phyloP scores from a whole-genome alignment of 2,797 vertebrate genomes.

The Myripristis murdjan region DNA sequence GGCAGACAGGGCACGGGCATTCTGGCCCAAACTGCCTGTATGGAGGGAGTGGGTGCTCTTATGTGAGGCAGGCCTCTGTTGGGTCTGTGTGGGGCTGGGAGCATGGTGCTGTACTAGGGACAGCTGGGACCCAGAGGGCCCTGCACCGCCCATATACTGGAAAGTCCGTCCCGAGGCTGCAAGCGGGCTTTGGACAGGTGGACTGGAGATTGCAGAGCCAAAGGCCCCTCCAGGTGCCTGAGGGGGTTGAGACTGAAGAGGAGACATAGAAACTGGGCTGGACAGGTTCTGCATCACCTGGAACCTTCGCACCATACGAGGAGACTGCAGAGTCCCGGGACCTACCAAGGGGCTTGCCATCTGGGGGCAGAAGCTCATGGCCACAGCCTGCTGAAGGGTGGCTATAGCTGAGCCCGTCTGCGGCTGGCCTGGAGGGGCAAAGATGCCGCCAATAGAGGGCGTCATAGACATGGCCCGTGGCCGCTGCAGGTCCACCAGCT shows the following conservation, averaged over 20 bases:
- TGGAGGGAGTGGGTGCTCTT: conserved; percentile 90
- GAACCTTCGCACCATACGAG: conserved; percentile 91
- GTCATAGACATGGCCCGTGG: conserved; percentile 88
- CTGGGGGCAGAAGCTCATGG: conserved; percentile 98
- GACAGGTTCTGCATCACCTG: conserved; percentile 90
- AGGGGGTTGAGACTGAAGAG: conserved; percentile 86
- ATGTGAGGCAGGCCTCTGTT: conserved; percentile 89
- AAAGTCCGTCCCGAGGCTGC: conserved; percentile 86
- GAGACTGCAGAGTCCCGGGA: conserved; percentile 89
- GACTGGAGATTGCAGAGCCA: conserved; percentile 82
- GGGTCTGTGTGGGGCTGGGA: conserved; percentile 86
- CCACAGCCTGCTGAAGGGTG: conserved; percentile 96
- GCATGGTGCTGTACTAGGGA: conserved; percentile 92
- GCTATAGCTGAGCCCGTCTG: conserved; percentile 94
- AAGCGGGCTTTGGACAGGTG: conserved; percentile 88
- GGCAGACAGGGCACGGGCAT: conserved; percentile 89
- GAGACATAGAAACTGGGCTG: conserved; percentile 90
- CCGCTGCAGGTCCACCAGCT: conserved; percentile 93
- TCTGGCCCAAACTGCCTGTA: conserved; percentile 89
- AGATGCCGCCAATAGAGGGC: conserved; percentile 87
- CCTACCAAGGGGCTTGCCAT: conserved; percentile 91
- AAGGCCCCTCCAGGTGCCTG: conserved; percentile 79
- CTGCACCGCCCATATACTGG: conserved; percentile 84
- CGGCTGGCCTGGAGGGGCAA: conserved; percentile 88
- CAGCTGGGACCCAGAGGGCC: conserved; percentile 89